Conservation (phyloP, 2,113 vertebrate species). For the Melanotaenia duboulayi region DNA sequence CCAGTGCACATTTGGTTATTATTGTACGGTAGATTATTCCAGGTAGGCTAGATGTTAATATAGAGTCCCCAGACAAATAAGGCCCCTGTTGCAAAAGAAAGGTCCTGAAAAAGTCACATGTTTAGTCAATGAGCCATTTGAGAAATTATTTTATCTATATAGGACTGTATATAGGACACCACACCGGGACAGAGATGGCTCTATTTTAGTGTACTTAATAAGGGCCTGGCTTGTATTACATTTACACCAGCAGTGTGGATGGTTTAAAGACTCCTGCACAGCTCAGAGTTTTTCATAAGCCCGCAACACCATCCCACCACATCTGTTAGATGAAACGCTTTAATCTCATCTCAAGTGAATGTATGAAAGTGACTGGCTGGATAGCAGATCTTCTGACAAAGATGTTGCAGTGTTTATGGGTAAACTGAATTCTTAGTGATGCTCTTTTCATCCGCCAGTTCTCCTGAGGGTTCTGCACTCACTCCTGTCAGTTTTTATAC, state of each 20-base stretch:
- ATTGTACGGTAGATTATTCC: constrained; percentile 3
- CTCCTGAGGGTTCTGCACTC: not conserved
- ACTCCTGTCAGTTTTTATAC: constrained; percentile 8
- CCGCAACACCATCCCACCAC: not conserved
- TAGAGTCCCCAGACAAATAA: constrained; percentile 9
- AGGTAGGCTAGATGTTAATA: not conserved
- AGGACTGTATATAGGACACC: not conserved
- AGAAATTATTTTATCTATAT: not conserved
- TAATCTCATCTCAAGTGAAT: not conserved
- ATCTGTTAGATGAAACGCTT: not conserved
- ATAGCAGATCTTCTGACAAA: constrained; percentile 12
- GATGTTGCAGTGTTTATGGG: not conserved
- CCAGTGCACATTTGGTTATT: not conserved
- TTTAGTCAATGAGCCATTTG: constrained; percentile 3
- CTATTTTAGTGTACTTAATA: not conserved
- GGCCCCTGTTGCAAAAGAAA: not conserved
- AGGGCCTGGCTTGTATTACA: not conserved
- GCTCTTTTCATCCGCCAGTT: constrained; percentile 9
- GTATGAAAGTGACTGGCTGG: constrained; percentile 5
- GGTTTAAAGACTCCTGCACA: not conserved
- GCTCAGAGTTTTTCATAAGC: not conserved
- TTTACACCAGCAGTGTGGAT: constrained; percentile 3
- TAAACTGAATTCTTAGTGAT: constrained; percentile 8
- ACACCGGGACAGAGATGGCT: constrained; percentile 2
- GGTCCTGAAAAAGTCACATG: not conserved